These are phyloP conservation scores for Gymnocephalus cernua DNA, from an alignment of 2,113 vertebrate genomes.

Conservation along the genomic window DNA sequence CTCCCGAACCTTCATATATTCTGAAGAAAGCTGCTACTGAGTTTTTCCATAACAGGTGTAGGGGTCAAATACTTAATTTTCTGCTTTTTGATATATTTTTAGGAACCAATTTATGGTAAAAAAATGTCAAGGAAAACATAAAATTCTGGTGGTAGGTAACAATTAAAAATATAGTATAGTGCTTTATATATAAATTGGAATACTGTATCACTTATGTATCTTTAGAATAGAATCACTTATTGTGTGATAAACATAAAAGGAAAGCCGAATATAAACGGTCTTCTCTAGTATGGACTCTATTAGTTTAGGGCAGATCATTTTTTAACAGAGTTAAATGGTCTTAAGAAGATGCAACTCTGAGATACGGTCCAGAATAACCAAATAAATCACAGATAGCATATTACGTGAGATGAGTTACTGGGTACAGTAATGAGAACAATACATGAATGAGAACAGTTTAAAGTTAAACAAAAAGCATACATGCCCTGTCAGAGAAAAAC, in stretches of 20 bases:
- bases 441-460: neutral
- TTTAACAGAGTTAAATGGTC: conserved; percentile 23
- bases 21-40: no score
- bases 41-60: no score
- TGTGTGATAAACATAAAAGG: neutral
- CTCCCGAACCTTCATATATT: no score
- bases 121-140: no score
- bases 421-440: conserved; percentile 1
- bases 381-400: neutral
- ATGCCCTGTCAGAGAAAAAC: neutral
- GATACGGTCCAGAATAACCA: neutral
- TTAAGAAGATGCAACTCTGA: conserved; percentile 28
- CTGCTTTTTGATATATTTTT: no score
- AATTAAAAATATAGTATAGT: no score
- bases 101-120: no score
- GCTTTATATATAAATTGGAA: no score
- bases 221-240: neutral
- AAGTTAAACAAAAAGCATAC: conserved; percentile 28
- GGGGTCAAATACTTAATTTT: no score
- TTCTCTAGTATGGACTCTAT: conserved; percentile 5
- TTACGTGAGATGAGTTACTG: conserved; percentile 8
- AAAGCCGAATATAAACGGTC: neutral
- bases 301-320: conserved; percentile 19
- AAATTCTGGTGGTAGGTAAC: no score
- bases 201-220: neutral